Conservation (phyloP, 2,797 vertebrate genomes). For the Thripadectes ignobilis region DNA sequence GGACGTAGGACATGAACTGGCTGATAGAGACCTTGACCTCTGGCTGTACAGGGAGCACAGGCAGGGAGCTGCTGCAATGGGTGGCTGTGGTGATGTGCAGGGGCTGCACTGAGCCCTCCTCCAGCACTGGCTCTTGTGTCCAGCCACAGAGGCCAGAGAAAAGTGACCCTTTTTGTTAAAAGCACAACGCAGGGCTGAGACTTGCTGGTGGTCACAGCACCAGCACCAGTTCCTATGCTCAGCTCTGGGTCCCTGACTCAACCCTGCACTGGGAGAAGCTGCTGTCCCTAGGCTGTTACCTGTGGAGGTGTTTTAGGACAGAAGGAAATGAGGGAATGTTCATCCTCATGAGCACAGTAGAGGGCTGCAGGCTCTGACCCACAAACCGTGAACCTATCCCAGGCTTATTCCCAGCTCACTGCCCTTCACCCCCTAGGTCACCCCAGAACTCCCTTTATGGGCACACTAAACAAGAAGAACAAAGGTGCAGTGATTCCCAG, state of each 20-base stretch:
- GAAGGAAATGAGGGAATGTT: neutral
- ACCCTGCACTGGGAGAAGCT: neutral
- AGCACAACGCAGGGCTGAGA: rapidly evolving
- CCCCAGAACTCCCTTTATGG: rapidly evolving
- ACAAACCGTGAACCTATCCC: neutral
- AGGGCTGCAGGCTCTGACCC: neutral
- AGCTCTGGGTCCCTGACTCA: neutral
- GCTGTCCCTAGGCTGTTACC: neutral
- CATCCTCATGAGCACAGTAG: rapidly evolving
- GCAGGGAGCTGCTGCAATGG: neutral
- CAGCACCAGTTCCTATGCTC: neutral
- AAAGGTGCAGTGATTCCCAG: neutral
- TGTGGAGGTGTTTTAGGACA: neutral
- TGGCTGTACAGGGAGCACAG: conserved; percentile 37
- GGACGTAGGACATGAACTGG: conserved; percentile 79
- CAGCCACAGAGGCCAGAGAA: neutral
- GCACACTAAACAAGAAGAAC: neutral
- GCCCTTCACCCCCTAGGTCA: neutral
- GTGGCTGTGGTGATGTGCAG: neutral
- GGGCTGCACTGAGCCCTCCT: neutral
- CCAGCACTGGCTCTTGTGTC: rapidly evolving
- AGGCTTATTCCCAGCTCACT: neutral
- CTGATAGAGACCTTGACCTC: conserved; percentile 80
- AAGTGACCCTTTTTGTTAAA: neutral
- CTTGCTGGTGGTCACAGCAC: rapidly evolving